Evolutionary conservation across 2,113 vertebrate genomes (phyloP).

Genomic region (Gavia stellata): DNA sequence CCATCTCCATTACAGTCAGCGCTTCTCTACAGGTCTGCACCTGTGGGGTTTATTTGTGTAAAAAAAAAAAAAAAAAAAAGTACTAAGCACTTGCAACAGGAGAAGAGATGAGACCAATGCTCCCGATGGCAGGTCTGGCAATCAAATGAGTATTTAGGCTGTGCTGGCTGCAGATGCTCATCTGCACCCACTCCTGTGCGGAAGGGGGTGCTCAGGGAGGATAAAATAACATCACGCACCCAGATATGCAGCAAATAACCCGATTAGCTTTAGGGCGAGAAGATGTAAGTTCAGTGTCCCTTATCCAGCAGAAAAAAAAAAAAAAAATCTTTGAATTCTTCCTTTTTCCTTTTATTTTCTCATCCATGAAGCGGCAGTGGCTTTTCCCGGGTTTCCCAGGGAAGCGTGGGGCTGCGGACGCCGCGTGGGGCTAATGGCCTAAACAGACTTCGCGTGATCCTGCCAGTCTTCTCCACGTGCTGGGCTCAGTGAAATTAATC

Average conservation of each 20-base stretch:
- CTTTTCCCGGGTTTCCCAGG: background rate
- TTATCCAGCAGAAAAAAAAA: background rate
- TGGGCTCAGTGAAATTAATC: background rate
- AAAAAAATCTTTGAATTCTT: background rate
- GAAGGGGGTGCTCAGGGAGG: background rate
- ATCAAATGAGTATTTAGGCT: background rate
- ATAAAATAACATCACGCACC: rapidly evolving
- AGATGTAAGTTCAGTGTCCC: too few species aligned
- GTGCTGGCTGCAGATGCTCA: background rate
- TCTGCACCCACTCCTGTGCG: too few species aligned
- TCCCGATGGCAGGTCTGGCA: background rate
- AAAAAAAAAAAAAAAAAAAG: background rate
- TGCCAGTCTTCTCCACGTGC: background rate
- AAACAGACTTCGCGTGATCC: background rate
- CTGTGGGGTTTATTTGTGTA: rapidly evolving
- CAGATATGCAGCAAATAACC: background rate
- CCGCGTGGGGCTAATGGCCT: background rate
- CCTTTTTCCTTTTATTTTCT: background rate
- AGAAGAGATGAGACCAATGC: rapidly evolving
- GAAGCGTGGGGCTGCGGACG: background rate
- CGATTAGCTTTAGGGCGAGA: background rate
- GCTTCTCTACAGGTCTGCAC: background rate
- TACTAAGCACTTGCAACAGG: background rate
- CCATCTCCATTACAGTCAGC: background rate
- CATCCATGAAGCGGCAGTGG: background rate